Evolutionary conservation across 2,113 vertebrate species (phyloP), one percentile per base, ranked within the genome.

Genomic region (Pristiophorus japonicus): DNA sequence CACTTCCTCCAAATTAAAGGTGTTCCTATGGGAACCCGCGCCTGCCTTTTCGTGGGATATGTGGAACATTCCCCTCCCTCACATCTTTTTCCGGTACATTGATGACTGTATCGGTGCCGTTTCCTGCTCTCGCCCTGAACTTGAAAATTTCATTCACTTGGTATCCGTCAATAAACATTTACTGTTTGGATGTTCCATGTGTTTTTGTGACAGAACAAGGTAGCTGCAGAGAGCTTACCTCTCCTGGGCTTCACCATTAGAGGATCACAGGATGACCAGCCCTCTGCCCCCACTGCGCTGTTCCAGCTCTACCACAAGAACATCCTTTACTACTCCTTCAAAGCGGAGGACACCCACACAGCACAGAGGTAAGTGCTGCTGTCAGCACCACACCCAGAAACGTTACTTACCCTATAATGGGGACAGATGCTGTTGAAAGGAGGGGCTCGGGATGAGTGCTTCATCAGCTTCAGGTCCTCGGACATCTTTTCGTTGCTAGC

Each of bases 241-340:
- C 97, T 99, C 96, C 96, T 99, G 97, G 99, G 99, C 88, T 99
- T 99, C 97, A 99, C 98, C 62, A 97, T 99, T 95, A 97, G 97
- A 96, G 97, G 97, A 30, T 97, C 98, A 11, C 98, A 97, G 96
- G 98, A 97, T 3, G 98, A 98, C 47, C 97, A 97, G 95, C 98
- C 96, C 73, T 96, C 95, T 0, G 98, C 98, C 65, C 97, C 97
- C 22, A 96, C 97, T 78, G 97, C 97, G 3, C 96, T 98, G 96
- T 99, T 99, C 96, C 98, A 99, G 96, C 98, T 99, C 95, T 99
- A 99, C 97, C 99, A 99, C 97, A 99, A 99, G 97, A 98, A 99
- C 96, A 99, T 98, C 14, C 97, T 99, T 84, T 99, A 98, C 96
- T 99, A 99, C 95, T 98, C 98, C 96, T 99, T 99, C 97, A 98